Base-by-base conservation (phyloP, 2,113 vertebrate species). In the Eubucco bourcierii region DNA sequence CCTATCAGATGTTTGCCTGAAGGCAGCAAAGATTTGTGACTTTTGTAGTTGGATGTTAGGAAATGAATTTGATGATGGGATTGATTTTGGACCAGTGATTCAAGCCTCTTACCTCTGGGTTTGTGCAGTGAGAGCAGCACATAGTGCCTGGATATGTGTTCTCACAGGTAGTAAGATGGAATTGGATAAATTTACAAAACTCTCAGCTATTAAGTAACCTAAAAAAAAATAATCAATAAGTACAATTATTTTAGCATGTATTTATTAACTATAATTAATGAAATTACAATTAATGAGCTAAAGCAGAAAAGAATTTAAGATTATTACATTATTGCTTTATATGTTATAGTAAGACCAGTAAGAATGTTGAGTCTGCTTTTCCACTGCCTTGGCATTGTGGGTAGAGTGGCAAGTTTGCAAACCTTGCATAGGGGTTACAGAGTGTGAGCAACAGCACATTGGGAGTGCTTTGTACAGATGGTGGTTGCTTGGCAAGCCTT, bases 381-480 rank as follows among this genome's bases (percentile, higher is more conserved):
- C 15, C 15, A 4, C 10, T 21, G 55, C 19, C 29, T 39, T 41
- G 37, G 33, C 4, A 5, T 47, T 17, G 44, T 31, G 27, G 47
- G n/a, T 19, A 19, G 27, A 52, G 12, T n/a, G 27, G 27, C 33
- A 61, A 23, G 37, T n/a, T 71, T 67, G 29, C 16, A 56, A 20
- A 14, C 2, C 3, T 8, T 24, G 14, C 0, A 0, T 25, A 12
- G 53, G n/a, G 34, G 4, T 46, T 77, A 7, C 21, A 39, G 28
- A 39, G 25, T 2, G 1, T 23, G 29, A 44, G 60, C 4, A 33
- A n/a, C 67, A 66, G 28, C 8, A 12, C 20, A 60, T n/a, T 28
- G 41, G 13, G 12, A 33, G n/a, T 7, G 6, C 53, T 47, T 72
- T 47, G 17, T 44, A 13, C 28, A 66, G 28, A 14, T 20, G 13